A percentile compares a stretch with the other conserved stretches of the same genome.
Conservation (phyloP, 2,888 invertebrate genomes). For the Orchestes rusci region DNA sequence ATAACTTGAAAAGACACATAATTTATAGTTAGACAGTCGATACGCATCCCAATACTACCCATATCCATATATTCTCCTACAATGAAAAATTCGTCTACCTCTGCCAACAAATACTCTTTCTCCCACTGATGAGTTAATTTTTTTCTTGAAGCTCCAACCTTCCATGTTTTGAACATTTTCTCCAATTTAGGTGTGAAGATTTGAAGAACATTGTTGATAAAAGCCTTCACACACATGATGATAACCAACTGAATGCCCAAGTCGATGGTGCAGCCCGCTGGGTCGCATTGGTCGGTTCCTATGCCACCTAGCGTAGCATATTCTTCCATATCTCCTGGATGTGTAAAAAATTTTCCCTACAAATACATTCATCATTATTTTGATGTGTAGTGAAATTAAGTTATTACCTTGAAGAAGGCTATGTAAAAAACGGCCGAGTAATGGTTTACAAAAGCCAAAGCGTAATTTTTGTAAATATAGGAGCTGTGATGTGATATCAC, state of each 20-base stretch:
- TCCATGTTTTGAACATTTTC: constrained; percentile 1
- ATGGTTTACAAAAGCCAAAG: constrained; percentile 39
- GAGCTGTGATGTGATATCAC: constrained; percentile 38
- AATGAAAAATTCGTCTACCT: constrained; percentile 35
- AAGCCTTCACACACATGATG: constrained; percentile 52
- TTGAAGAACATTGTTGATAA: constrained; percentile 33
- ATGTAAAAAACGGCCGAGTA: constrained; percentile 39
- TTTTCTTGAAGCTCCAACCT: constrained; percentile 1
- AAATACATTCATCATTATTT: constrained; percentile 16
- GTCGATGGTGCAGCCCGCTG: constrained; percentile 52
- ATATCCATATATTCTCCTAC: constrained; percentile 38
- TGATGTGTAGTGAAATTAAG: background rate
- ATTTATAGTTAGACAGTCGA: too few species aligned
- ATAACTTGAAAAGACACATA: constrained; percentile 45
- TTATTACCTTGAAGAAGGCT: constrained; percentile 40
- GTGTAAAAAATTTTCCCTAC: constrained; percentile 45
- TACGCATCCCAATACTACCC: too few species aligned
- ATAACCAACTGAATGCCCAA: constrained; percentile 51
- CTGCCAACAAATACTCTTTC: constrained; percentile 36
- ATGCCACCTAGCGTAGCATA: constrained; percentile 30
- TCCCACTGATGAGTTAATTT: constrained; percentile 35
- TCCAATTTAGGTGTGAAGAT: constrained; percentile 35
- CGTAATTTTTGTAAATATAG: constrained; percentile 39
- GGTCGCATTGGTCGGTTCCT: constrained; percentile 43
- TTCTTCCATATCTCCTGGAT: constrained; percentile 36